phyloP scores from a whole-genome alignment of 2,888 invertebrate species.

The Trichogramma evanescens region DNA sequence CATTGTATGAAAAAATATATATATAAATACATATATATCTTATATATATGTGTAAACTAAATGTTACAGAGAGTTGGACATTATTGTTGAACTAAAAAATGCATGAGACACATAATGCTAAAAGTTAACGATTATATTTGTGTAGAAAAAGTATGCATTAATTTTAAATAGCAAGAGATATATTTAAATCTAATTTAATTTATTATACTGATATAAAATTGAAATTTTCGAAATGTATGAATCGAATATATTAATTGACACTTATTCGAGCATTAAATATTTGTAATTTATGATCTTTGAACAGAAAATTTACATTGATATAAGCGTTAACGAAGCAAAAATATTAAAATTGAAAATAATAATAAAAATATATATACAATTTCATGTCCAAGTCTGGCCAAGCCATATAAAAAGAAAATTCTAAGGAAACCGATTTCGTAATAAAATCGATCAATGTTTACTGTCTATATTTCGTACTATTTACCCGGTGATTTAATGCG shows the following conservation, averaged over 20 bases:
- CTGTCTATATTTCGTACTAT: conserved; percentile 6
- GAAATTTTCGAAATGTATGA: background rate
- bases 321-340: conserved; percentile 9
- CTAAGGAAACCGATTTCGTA: conserved; percentile 6
- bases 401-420: conserved; percentile 1
- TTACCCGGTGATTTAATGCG: conserved; percentile 5
- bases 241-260: background rate
- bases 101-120: background rate
- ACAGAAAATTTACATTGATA: background rate
- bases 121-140: conserved; percentile 3
- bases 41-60: too few relatives aligned
- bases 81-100: conserved; percentile 3
- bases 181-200: background rate
- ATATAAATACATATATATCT: too few relatives aligned
- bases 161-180: background rate
- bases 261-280: too few relatives aligned
- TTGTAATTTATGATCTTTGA: background rate
- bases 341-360: conserved; percentile 2
- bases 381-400: conserved; percentile 6
- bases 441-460: conserved; percentile 8
- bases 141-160: background rate
- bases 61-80: background rate
- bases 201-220: background rate
- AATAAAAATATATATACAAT: background rate
- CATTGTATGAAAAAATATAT: too few relatives aligned